Base-by-base conservation (phyloP, 2,113 vertebrate species). In the Percopsis transmontana region DNA sequence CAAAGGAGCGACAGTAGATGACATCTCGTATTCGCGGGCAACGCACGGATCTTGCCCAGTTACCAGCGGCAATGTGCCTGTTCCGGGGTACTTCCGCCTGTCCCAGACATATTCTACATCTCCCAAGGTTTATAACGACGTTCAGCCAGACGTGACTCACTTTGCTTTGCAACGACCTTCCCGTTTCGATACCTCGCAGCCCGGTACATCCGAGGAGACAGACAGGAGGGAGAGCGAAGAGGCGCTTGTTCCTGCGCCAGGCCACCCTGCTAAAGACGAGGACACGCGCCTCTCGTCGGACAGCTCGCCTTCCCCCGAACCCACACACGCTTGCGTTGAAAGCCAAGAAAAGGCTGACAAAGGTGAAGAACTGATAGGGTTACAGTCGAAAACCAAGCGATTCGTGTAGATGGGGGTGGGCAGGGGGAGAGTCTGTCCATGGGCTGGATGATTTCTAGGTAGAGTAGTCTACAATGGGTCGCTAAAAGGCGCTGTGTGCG, bases 51-150 rank as follows among this genome's bases (percentile, higher is more conserved):
- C 92, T 66, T 94, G 94, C 86, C 83, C 93, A 39, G 85, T 89
- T 57, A 85, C 79, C 73, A 67, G 90, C 81, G 85, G 91, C 77
- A 93, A 93, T 64, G 94, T 98, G 76, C 97, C 97, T 0, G 96
- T 99, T 61, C 97, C 97, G 12, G 96, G 97, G 67, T 99, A 99
- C 89, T 99, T 98, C 93, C 96, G 96, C 85, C 90, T 99, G 53
- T 98, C 96, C 59, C 97, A 99, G 92, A 92, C 97, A 18, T 98
- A 97, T 74, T 91, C 93, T 72, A 84, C 94, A 70, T 91, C 95
- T 70, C 88, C 95, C 76, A 96, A 96, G 92, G 91, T 89, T 75
- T 96, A 94, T 89, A 85, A 91, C 67, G 81, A 93, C 54, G 90
- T 83, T 68, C 93, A 92, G 57, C 90, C 94, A 47, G 92, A 88